A percentile compares a stretch with the other conserved stretches of the same genome.
Evolutionary conservation across 2,888 invertebrate species (phyloP).

Genomic region (Euclidia mi): DNA sequence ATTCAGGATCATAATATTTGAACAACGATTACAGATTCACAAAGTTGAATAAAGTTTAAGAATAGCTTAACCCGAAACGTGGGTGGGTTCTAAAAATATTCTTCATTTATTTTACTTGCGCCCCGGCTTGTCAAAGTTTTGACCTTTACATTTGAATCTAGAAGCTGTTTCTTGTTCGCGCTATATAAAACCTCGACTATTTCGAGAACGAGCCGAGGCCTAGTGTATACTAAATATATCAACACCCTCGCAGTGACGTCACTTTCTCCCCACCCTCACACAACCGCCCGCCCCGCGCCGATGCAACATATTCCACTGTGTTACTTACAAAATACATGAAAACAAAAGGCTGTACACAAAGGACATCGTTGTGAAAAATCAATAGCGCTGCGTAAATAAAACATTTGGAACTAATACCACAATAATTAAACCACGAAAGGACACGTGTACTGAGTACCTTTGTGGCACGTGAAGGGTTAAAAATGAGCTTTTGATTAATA

Average conservation of each 20-base stretch:
- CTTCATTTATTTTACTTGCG: too few relatives aligned
- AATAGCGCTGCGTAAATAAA: constrained; percentile 17
- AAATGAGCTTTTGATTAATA: constrained; percentile 18
- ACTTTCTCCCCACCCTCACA: constrained; percentile 25
- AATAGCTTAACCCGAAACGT: too few relatives aligned
- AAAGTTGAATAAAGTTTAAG: too few relatives aligned
- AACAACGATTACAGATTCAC: too few relatives aligned
- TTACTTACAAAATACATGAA: constrained; percentile 30
- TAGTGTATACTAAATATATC: constrained; percentile 54
- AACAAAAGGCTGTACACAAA: constrained; percentile 38
- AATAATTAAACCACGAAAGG: constrained; percentile 21
- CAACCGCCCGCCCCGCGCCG: constrained; percentile 16
- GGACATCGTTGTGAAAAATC: constrained; percentile 15
- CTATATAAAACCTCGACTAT: constrained; percentile 47
- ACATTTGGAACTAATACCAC: constrained; percentile 17
- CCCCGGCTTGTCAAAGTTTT: constrained; percentile 14
- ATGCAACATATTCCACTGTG: constrained; percentile 32
- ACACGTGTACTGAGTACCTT: constrained; percentile 16
- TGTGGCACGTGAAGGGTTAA: constrained; percentile 17
- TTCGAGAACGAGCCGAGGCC: constrained; percentile 33
- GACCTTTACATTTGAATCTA: constrained; percentile 29
- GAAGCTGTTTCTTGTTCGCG: constrained; percentile 29
- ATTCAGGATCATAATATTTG: too few relatives aligned
- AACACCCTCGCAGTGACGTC: constrained; percentile 49
- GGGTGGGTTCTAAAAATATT: too few relatives aligned